phyloP scores from a whole-genome alignment of 2,797 vertebrate genomes.

The Caiman crocodilus region DNA sequence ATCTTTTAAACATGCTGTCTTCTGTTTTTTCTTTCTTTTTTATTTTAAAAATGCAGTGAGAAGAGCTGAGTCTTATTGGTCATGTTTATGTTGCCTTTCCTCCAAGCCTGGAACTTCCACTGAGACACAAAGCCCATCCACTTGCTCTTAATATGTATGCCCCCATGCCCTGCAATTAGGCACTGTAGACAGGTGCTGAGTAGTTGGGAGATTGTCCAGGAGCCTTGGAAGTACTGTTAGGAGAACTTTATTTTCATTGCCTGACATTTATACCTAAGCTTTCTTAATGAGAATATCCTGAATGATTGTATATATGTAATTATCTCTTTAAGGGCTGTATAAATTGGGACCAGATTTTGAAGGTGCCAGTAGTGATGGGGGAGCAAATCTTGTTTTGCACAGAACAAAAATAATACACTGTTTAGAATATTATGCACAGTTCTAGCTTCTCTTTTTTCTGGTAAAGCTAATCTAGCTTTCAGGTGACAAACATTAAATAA shows the following conservation, averaged over 20 bases:
- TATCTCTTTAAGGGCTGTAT: slow-evolving; percentile 29
- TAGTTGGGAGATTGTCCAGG: not conserved
- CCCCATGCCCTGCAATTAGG: too few relatives aligned
- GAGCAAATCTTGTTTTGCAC: slow-evolving; percentile 1
- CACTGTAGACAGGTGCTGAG: too few relatives aligned
- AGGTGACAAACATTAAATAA: not conserved
- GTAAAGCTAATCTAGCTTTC: not conserved
- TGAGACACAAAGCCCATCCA: too few relatives aligned
- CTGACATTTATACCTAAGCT: slow-evolving; percentile 18
- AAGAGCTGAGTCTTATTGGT: not conserved
- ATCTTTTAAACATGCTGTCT: too few relatives aligned
- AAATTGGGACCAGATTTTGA: not conserved
- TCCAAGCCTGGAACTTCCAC: too few relatives aligned
- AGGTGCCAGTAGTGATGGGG: too few relatives aligned
- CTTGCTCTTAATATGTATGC: too few relatives aligned
- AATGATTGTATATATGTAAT: not conserved
- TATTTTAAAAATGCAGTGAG: not conserved
- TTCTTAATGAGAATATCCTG: not conserved
- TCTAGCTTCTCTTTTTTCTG: not conserved
- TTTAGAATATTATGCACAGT: not conserved
- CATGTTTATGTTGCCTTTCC: too few relatives aligned
- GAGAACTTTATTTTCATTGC: not conserved
- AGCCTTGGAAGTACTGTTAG: not conserved
- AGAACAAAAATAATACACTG: not conserved
- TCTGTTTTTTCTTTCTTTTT: too few relatives aligned